Conservation (phyloP, 2,888 invertebrate species). For the Salpingus planirostris region DNA sequence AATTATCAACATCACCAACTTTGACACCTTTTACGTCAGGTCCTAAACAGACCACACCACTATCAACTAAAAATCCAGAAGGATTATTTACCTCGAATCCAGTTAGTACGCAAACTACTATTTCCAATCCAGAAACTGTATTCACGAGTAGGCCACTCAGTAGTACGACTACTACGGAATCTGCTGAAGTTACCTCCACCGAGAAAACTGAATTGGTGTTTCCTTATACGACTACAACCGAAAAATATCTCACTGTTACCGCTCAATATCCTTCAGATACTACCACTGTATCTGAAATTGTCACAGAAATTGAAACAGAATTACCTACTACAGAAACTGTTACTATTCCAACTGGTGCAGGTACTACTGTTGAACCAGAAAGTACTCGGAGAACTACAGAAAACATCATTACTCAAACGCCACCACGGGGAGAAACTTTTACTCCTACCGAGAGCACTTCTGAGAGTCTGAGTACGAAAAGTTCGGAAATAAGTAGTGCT, state of each 20-base stretch:
- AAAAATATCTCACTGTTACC: constrained; percentile 21
- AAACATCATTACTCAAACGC: no score
- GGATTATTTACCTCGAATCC: constrained; percentile 9
- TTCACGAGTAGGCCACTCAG: constrained; percentile 10
- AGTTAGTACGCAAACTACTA: constrained; percentile 6
- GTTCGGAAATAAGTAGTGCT: no score
- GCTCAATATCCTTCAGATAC: constrained; percentile 6
- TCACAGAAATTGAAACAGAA: constrained; percentile 4
- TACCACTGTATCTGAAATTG: constrained; percentile 5
- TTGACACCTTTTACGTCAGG: constrained; percentile 20
- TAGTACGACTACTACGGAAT: constrained; percentile 9
- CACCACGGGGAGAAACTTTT: no score
- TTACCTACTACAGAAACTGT: constrained; percentile 1
- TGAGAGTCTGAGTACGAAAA: no score
- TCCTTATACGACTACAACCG: constrained; percentile 17
- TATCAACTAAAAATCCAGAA: constrained; percentile 1
- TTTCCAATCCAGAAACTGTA: constrained; percentile 5
- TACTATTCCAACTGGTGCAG: background rate
- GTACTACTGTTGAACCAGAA: background rate
- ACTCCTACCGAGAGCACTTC: no score
- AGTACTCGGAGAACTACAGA: background rate
- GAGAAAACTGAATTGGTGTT: constrained; percentile 20
- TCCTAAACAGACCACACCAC: constrained; percentile 10
- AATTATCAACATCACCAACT: constrained; percentile 7
- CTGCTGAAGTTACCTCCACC: constrained; percentile 11